These are phyloP conservation scores for Peromyscus leucopus DNA, from an alignment of 2,113 vertebrate species.

Conservation along the genomic window DNA sequence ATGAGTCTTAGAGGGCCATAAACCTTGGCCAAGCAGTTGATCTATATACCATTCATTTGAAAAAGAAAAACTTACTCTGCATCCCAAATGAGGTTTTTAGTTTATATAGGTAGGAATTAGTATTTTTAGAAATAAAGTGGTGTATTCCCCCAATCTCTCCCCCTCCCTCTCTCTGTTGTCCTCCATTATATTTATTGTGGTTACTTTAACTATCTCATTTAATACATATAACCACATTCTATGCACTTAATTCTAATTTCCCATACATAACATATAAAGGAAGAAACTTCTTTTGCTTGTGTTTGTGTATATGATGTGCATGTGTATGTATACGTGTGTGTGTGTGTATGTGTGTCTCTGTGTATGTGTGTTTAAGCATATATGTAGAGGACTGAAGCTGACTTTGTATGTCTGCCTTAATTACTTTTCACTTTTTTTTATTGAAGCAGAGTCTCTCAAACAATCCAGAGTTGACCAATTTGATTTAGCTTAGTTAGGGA, in stretches of 20 bases:
- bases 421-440: not conserved
- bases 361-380: not conserved
- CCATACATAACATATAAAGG: slow-evolving; percentile 36
- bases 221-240: not conserved
- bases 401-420: not conserved
- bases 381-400: not conserved
- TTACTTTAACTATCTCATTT: slow-evolving; percentile 36
- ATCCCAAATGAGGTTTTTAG: not conserved
- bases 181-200: not conserved
- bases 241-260: not conserved
- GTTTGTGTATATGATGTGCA: not conserved
- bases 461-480: not conserved
- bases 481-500: not conserved
- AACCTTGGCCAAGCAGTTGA: slow-evolving; percentile 35
- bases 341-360: too few relatives aligned
- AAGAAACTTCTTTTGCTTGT: not conserved
- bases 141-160: not conserved
- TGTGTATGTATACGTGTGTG: not conserved
- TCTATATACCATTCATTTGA: slow-evolving; percentile 20
- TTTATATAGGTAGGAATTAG: slow-evolving; percentile 31
- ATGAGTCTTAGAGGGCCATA: not conserved
- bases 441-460: not conserved
- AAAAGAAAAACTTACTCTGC: not conserved
- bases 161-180: not conserved
- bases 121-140: slow-evolving; percentile 42